Evolutionary conservation across 2,113 vertebrate genomes (phyloP).

Genomic region (Labrus mixtus): DNA sequence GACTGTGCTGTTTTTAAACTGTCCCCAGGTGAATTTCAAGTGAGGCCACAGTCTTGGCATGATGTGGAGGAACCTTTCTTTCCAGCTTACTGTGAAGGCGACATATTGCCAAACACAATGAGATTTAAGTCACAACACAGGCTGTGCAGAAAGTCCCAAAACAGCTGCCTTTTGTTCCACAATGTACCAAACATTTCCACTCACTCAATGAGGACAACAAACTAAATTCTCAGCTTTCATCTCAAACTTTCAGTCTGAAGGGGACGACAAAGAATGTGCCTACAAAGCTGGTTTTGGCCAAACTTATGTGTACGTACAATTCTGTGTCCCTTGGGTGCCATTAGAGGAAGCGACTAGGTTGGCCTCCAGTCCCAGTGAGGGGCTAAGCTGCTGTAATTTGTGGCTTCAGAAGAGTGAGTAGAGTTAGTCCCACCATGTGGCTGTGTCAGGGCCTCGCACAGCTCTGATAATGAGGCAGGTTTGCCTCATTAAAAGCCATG

Average conservation of each 20-base stretch:
- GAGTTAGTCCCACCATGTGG: conserved; percentile 66
- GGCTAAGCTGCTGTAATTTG: conserved; percentile 77
- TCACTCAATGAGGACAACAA: background rate
- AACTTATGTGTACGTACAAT: conserved; percentile 48
- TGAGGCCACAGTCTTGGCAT: conserved; percentile 19
- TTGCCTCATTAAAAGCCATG: conserved; percentile 79
- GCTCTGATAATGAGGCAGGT: conserved; percentile 76
- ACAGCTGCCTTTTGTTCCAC: conserved; percentile 20
- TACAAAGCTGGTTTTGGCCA: conserved; percentile 49
- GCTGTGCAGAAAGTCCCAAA: background rate
- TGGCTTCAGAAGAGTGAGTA: conserved; percentile 60
- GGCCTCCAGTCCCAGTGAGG: conserved; percentile 63
- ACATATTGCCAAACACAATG: conserved; percentile 54
- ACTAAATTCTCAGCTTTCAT: conserved; percentile 23
- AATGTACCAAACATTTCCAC: conserved; percentile 26
- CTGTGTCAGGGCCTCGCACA: conserved; percentile 51
- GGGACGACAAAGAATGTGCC: conserved; percentile 42
- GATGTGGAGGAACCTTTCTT: conserved; percentile 39
- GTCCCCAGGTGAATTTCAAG: conserved; percentile 54
- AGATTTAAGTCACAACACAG: conserved; percentile 55
- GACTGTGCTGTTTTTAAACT: conserved; percentile 44
- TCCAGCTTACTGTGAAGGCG: conserved; percentile 30
- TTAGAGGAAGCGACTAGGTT: conserved; percentile 63
- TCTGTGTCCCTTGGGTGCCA: conserved; percentile 65
- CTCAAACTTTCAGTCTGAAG: conserved; percentile 42